Evolutionary conservation across 2,888 invertebrate species (phyloP).

Genomic region (Agrochola macilenta): DNA sequence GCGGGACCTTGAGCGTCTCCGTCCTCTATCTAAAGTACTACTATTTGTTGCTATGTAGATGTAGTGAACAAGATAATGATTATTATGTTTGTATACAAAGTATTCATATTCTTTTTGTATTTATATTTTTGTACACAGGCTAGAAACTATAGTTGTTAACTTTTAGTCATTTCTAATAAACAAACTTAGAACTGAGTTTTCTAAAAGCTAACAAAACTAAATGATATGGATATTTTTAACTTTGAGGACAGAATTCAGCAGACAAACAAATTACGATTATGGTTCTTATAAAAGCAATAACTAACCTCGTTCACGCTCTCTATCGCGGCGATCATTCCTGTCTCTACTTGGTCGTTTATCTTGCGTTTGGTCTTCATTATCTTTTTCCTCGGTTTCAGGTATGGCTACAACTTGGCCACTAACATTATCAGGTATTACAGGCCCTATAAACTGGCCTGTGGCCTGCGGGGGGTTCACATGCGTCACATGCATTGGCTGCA

Average conservation of each 20-base stretch:
- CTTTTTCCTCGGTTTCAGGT: constrained; percentile 26
- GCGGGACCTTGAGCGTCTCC: constrained; percentile 61
- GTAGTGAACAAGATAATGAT: not conserved
- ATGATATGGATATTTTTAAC: not conserved
- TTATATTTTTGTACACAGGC: not conserved
- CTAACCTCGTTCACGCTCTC: constrained; percentile 59
- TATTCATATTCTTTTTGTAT: not conserved
- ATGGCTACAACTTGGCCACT: constrained; percentile 3
- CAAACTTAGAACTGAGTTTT: not conserved
- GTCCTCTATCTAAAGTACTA: constrained; percentile 50
- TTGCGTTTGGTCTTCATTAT: constrained; percentile 21
- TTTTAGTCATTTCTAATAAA: no score
- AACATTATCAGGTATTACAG: constrained; percentile 50
- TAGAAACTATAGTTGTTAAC: not conserved
- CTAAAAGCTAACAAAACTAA: not conserved
- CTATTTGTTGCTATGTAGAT: not conserved
- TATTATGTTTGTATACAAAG: not conserved
- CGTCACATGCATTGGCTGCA: constrained; percentile 29
- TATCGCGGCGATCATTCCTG: constrained; percentile 54
- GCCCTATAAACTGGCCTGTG: constrained; percentile 52
- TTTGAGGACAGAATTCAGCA: not conserved
- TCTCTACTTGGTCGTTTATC: constrained; percentile 42
- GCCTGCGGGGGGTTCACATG: constrained; percentile 31
- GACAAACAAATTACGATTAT: not conserved
- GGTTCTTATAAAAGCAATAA: not conserved